Conservation (phyloP, 2,797 vertebrate genomes). For the Chelmon rostratus region DNA sequence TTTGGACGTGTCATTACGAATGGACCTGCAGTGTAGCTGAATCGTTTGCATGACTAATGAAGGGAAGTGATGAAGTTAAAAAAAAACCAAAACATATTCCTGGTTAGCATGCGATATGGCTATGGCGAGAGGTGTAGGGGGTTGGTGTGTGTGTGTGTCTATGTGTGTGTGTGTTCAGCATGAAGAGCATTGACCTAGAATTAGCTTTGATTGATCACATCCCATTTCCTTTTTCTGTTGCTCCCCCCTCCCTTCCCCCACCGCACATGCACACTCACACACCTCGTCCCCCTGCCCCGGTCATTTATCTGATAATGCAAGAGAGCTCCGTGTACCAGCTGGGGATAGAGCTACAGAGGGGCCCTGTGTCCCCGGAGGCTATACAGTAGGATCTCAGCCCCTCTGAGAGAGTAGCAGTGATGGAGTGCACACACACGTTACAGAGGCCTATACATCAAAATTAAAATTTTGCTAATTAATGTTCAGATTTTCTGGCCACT, state of each 20-base stretch:
- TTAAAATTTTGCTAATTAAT: neutral
- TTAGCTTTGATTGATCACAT: slow-evolving; percentile 74
- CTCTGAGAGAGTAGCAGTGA: slow-evolving; percentile 37
- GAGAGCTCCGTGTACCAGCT: slow-evolving; percentile 67
- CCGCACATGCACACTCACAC: slow-evolving; percentile 32
- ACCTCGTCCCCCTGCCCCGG: slow-evolving; percentile 24
- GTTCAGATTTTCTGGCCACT: neutral
- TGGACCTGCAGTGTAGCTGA: neutral
- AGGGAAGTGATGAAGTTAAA: too few relatives aligned
- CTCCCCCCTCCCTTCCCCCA: neutral
- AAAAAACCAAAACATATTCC: too few relatives aligned
- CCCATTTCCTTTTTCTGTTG: slow-evolving; percentile 61
- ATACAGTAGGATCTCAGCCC: slow-evolving; percentile 46
- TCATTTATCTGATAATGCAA: slow-evolving; percentile 70
- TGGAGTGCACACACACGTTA: slow-evolving; percentile 7
- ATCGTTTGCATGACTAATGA: neutral
- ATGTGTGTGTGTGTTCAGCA: slow-evolving; percentile 36
- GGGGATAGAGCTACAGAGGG: slow-evolving; percentile 66
- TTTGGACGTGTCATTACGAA: slow-evolving; percentile 1
- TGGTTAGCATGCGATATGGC: slow-evolving; percentile 18
- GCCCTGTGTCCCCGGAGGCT: slow-evolving; percentile 62
- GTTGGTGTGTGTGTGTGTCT: slow-evolving; percentile 17
- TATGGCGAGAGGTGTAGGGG: slow-evolving; percentile 14
- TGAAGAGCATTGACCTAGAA: slow-evolving; percentile 70
- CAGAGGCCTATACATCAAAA: slow-evolving; percentile 3